phyloP scores from a whole-genome alignment of 2,113 vertebrate genomes.

The Podilymbus podiceps region DNA sequence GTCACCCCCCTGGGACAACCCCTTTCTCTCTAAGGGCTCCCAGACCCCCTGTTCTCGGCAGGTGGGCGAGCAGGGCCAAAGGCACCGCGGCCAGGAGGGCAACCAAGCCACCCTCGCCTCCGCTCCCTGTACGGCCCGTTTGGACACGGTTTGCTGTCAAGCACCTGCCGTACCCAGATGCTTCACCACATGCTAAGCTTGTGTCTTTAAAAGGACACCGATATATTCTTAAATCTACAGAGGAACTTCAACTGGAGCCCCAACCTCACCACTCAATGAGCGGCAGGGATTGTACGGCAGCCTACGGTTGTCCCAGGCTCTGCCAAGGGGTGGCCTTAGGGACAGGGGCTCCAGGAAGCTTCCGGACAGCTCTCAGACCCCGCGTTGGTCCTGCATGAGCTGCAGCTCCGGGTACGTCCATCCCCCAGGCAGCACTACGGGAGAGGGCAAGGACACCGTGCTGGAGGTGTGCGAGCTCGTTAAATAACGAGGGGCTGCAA shows the following conservation, averaged over 20 bases:
- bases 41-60: too few relatives aligned
- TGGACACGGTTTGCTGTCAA: not conserved
- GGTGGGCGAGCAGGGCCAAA: not conserved
- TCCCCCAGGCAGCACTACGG: accelerated
- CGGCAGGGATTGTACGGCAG: not conserved
- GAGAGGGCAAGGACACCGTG: not conserved
- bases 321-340: not conserved
- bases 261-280: accelerated
- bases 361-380: not conserved
- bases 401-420: not conserved
- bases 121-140: not conserved
- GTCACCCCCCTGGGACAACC: not conserved
- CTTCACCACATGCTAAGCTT: not conserved
- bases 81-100: not conserved
- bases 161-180: not conserved
- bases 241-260: not conserved
- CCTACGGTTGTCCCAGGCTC: not conserved
- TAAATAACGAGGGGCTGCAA: not conserved
- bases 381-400: accelerated
- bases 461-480: not conserved
- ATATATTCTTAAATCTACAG: too few relatives aligned
- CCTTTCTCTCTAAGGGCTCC: not conserved
- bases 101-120: not conserved
- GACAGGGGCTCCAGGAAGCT: not conserved
- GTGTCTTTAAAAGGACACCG: accelerated